These are phyloP conservation scores for Drosophila watanabei DNA, from an alignment of 1,140 invertebrate species.

Conservation along the genomic window DNA sequence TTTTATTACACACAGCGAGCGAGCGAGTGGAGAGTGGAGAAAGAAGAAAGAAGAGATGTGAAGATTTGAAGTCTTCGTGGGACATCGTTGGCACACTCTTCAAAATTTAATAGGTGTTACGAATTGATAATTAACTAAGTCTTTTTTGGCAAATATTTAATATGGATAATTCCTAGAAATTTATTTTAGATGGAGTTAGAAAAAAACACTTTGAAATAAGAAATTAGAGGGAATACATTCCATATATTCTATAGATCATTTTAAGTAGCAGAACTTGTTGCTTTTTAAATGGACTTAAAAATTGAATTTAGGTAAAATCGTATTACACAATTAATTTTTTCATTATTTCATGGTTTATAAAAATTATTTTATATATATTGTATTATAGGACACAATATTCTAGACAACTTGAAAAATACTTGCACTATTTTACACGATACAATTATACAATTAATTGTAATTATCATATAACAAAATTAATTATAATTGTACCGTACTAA, in stretches of 20 bases:
- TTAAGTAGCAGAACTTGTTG: not conserved
- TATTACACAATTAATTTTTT: too few species aligned
- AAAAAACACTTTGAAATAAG: too few species aligned
- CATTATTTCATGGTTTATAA: too few species aligned
- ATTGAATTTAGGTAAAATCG: too few species aligned
- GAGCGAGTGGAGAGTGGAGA: not conserved
- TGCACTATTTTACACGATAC: not conserved
- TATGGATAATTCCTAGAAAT: not conserved
- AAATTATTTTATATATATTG: too few species aligned
- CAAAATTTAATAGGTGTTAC: not conserved
- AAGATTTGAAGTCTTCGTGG: conserved; percentile 13
- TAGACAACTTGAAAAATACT: not conserved
- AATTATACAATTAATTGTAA: too few species aligned
- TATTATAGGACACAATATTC: too few species aligned
- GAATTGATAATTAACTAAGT: not conserved
- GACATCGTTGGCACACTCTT: conserved; percentile 13
- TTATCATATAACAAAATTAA: too few species aligned
- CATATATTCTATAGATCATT: not conserved
- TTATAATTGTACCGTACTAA: not conserved
- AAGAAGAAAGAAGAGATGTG: conserved; percentile 13
- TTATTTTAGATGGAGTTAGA: not conserved
- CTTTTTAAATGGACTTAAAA: not conserved
- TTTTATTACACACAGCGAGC: conserved; percentile 6
- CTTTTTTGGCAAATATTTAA: too few species aligned
- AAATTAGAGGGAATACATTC: not conserved